phyloP scores from a whole-genome alignment of 92 coral and sea anemone genomes.

The Scolanthus callimorphus region DNA sequence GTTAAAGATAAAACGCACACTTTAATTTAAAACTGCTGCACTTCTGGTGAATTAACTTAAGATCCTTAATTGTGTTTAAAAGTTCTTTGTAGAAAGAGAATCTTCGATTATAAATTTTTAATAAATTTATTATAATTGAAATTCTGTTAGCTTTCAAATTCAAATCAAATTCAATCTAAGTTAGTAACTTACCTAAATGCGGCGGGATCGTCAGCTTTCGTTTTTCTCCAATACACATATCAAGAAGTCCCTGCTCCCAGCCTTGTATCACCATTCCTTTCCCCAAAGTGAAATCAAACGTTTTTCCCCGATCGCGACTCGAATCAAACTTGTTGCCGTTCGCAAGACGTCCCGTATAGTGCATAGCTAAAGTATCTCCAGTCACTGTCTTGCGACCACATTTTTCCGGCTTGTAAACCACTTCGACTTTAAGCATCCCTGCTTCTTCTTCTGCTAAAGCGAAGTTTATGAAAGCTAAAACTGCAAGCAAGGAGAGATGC shows the following conservation, averaged over 20 bases:
- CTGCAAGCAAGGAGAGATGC: slow-evolving; percentile 7
- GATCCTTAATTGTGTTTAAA: no score
- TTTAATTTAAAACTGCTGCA: no score
- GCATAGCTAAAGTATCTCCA: slow-evolving; percentile 75
- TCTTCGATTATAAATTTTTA: no score
- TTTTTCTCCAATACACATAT: slow-evolving; percentile 96
- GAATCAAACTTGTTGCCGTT: slow-evolving; percentile 83
- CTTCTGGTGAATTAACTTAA: no score
- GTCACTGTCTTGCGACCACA: slow-evolving; percentile 59
- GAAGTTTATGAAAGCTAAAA: slow-evolving; percentile 5
- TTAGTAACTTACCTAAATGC: slow-evolving; percentile 63
- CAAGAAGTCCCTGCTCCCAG: slow-evolving; percentile 93
- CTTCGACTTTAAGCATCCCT: slow-evolving; percentile 55
- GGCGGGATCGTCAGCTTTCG: slow-evolving; percentile 90
- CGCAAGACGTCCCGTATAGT: slow-evolving; percentile 76
- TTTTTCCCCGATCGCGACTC: slow-evolving; percentile 66
- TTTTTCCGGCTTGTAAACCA: slow-evolving; percentile 74
- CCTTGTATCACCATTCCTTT: slow-evolving; percentile 94
- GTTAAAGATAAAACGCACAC: no score
- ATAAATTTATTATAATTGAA: no score
- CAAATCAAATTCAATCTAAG: no score
- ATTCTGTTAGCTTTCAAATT: no score
- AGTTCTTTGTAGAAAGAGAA: no score
- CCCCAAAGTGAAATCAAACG: slow-evolving; percentile 94
- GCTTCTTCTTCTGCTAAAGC: slow-evolving; percentile 37